Base-by-base conservation (phyloP, 1,140 invertebrate genomes). In the Oscheius sp. region DNA sequence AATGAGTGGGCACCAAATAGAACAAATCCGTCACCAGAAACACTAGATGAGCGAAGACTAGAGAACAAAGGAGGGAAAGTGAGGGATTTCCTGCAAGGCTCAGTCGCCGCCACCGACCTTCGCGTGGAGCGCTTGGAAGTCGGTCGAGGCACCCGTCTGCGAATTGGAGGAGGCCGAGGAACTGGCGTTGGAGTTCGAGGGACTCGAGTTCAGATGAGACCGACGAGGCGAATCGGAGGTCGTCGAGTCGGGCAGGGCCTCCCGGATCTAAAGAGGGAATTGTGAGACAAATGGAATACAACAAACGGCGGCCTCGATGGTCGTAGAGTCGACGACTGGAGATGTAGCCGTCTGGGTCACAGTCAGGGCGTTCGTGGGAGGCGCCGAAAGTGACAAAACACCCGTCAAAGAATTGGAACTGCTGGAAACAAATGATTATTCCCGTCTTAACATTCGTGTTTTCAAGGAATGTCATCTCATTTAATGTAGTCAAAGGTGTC, bases 161-260 rank as follows among this genome's bases (percentile, higher is more conserved):
- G 49, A 55, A n/a, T n/a, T n/a, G 7, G 49, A 55, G 38, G 38
- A 42, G 23, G 49, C 28, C 15, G 7, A 7, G 49, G 49, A 55
- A 15, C 49, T n/a, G n/a, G n/a, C 49, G 49, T 55, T 55, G 23
- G 49, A 55, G 23, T 26, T 55, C 7, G 49, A 55, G 49, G 49
- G 49, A 55, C 49, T 55, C 7, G 49, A 55, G 23, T 26, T 55
- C 15, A 55, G 49, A 26, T 26, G 23, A 55, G 7, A 55, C 49
- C 49, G 15, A 55, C 61, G 32, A n/a, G 61, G 61, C 7, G 32
- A 36, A 32, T 63, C 61, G 10, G 61, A 34, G 32, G 61, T 63
- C 18, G 61, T 63, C 15, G 61, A 63, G 31, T 63, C 61, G 31
- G 61, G 61, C 35, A 63, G 61, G 15, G 49, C 49, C 28, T 63